Base-by-base conservation (phyloP, 2,888 invertebrate species). In the Habrosyne pyritoides region DNA sequence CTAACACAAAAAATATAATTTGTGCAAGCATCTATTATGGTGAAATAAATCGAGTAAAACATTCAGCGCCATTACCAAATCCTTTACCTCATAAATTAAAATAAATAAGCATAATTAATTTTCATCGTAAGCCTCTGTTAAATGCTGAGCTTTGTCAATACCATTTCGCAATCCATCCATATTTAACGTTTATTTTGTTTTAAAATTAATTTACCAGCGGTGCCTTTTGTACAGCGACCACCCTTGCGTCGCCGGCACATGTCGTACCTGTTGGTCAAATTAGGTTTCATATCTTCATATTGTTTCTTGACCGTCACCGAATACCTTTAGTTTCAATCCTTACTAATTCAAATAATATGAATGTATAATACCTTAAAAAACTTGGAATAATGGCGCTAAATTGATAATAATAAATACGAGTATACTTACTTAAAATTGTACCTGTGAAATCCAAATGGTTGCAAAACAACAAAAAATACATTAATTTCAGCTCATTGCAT, bases 151-250 rank as follows among this genome's bases (percentile, higher is more conserved):
- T 77, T 70, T 70, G 50, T 42, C 72, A 77, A 75, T 75, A 87
- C 89, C 89, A 81, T 67, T 28, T 81, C 75, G 80, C 84, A 81
- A 79, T 74, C 77, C 78, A 81, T 79, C 79, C 79, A 86, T 75
- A 65, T 67, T 63, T 67, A 73, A 68, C 66, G 77, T 77, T 79
- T 71, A 71, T 77, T 73, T 78, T 81, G 81, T 74, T 81, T 81
- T 78, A 82, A 84, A 85, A 81, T 78, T 73, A 84, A 93, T 95
- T 96, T 98, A 98, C 98, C 98, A 94, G 98, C 98, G 93, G 98
- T 98, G 96, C 98, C 98, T 95, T 98, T 97, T 87, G 98, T 98
- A 95, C 98, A 98, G 94, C 98, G 96, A 91, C 98, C 98, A 93
- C 98, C 98, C 95, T 98, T 98, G 93, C 98, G 95, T 90, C 98